Evolutionary conservation across 2,888 invertebrate genomes (phyloP).

Genomic region (Synanthedon myopaeformis): DNA sequence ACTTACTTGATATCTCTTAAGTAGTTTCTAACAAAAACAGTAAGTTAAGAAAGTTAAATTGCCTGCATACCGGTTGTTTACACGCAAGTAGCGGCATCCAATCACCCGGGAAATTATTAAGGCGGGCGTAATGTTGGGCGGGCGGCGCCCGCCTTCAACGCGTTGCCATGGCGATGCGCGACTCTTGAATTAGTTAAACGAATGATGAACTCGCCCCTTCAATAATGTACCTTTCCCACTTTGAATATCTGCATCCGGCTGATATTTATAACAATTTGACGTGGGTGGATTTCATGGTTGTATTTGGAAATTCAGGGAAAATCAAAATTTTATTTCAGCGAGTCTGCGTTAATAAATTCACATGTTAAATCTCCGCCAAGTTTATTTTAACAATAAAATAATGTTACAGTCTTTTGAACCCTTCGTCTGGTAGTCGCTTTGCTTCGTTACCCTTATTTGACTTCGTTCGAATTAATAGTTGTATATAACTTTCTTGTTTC

Average conservation of each 20-base stretch:
- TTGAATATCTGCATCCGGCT: neutral
- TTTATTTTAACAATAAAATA: slow-evolving; percentile 21
- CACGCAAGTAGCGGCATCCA: slow-evolving; percentile 36
- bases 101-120: slow-evolving; percentile 51
- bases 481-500: slow-evolving; percentile 42
- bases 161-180: slow-evolving; percentile 42
- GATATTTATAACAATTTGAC: no score
- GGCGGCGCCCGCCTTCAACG: slow-evolving; percentile 30
- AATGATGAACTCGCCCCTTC: slow-evolving; percentile 43
- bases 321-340: no score
- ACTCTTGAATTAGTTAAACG: slow-evolving; percentile 54
- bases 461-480: slow-evolving; percentile 33
- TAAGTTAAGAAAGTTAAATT: slow-evolving; percentile 33
- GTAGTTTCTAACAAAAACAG: neutral
- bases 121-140: slow-evolving; percentile 29
- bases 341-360: slow-evolving; percentile 22
- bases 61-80: slow-evolving; percentile 37
- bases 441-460: slow-evolving; percentile 35
- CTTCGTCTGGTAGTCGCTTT: slow-evolving; percentile 16
- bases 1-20: neutral
- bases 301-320: no score
- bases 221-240: neutral
- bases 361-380: slow-evolving; percentile 16
- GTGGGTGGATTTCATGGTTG: no score
- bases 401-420: slow-evolving; percentile 17